phyloP scores from a whole-genome alignment of 2,888 invertebrate species.

The Anticlea derivata region DNA sequence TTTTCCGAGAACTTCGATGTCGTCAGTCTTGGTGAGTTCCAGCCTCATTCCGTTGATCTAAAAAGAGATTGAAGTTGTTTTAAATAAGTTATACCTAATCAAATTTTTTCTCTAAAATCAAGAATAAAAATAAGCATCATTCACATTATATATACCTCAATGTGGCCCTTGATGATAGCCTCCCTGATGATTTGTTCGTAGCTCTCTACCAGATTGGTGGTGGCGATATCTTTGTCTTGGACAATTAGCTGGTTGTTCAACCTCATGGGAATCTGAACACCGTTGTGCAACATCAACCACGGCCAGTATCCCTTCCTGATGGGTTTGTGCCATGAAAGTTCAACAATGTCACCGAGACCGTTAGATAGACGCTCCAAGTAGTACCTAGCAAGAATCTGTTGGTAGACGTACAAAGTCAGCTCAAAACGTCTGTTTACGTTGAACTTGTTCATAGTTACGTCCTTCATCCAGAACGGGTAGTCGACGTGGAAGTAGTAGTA shows the following conservation, averaged over 20 bases:
- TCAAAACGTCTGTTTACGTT: conserved; percentile 73
- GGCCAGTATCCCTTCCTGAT: conserved; percentile 83
- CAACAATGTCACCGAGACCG: conserved; percentile 68
- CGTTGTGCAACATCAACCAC: conserved; percentile 80
- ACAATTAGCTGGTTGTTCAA: conserved; percentile 68
- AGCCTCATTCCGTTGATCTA: conserved; percentile 69
- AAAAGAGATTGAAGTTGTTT: conserved; percentile 1
- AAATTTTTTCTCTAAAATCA: too few species aligned
- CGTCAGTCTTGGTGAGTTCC: conserved; percentile 70
- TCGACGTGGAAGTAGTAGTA: conserved; percentile 85
- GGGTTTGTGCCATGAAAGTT: conserved; percentile 73
- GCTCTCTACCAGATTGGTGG: conserved; percentile 57
- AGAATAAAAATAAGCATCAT: too few species aligned
- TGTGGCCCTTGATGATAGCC: conserved; percentile 82
- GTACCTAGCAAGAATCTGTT: conserved; percentile 86
- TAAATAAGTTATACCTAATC: too few species aligned
- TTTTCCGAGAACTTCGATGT: conserved; percentile 81
- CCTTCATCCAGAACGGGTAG: conserved; percentile 86
- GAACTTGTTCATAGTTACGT: conserved; percentile 63
- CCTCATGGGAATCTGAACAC: conserved; percentile 80
- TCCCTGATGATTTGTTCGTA: conserved; percentile 83
- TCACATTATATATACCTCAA: conserved; percentile 73
- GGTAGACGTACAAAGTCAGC: conserved; percentile 84
- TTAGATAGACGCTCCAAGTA: conserved; percentile 81
- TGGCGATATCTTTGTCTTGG: conserved; percentile 55